phyloP scores from a whole-genome alignment of 2,888 invertebrate species.

The Ceraclea dissimilis region DNA sequence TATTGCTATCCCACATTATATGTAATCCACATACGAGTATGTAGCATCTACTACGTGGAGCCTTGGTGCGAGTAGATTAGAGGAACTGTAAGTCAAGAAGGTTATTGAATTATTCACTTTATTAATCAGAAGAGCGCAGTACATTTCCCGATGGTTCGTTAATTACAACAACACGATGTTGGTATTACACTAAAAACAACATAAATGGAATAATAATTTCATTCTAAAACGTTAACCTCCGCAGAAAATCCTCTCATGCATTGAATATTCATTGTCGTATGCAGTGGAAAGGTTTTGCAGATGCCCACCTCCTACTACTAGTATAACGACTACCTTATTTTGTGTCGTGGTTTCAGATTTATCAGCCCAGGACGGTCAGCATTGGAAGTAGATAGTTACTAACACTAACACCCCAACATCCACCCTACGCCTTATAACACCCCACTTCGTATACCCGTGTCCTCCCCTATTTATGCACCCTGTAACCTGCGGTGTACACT shows the following conservation, averaged over 20 bases:
- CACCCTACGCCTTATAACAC: neutral
- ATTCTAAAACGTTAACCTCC: slow-evolving; percentile 1
- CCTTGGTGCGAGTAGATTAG: no score
- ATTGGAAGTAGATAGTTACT: neutral
- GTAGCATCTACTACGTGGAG: no score
- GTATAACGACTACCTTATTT: neutral
- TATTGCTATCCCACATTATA: no score
- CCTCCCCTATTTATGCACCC: slow-evolving; percentile 9
- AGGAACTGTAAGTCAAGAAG: no score
- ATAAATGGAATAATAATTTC: neutral
- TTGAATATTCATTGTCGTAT: neutral
- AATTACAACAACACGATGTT: no score
- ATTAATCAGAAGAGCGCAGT: no score
- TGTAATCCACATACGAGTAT: no score
- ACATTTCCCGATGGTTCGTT: no score
- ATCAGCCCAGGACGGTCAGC: slow-evolving; percentile 2
- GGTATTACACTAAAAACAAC: neutral
- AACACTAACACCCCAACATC: neutral
- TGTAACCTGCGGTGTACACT: slow-evolving; percentile 7
- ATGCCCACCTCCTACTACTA: no score
- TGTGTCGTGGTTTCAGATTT: slow-evolving; percentile 5
- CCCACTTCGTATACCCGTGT: neutral
- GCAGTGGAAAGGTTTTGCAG: neutral
- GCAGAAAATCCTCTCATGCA: slow-evolving; percentile 1
- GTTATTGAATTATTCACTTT: no score